Conservation (phyloP, 2,113 vertebrate species). For the Stictonetta naevosa region DNA sequence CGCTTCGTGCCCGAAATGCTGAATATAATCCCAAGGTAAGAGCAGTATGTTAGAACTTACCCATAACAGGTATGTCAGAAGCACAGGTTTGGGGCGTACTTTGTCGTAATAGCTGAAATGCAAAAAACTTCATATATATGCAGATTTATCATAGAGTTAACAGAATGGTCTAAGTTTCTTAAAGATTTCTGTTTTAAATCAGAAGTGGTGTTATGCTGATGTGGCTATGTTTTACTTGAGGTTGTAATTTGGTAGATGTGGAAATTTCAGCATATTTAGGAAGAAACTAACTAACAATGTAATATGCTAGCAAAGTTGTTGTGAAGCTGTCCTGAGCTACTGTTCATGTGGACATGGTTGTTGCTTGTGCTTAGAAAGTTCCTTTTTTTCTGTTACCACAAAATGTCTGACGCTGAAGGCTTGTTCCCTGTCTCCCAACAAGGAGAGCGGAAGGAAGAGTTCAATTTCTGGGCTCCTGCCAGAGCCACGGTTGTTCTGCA, state of each 20-base stretch:
- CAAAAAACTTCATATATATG: background rate
- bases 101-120: background rate
- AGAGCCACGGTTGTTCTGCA: background rate
- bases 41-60: background rate
- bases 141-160: background rate
- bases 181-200: background rate
- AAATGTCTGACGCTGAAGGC: background rate
- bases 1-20: constrained; percentile 97
- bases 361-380: background rate
- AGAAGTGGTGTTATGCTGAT: background rate
- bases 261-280: background rate
- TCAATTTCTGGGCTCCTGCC: background rate
- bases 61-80: background rate
- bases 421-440: background rate
- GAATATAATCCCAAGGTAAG: constrained; percentile 99
- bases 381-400: background rate
- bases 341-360: background rate
- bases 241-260: background rate
- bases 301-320: background rate
- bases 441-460: background rate
- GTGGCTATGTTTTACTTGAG: background rate
- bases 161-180: background rate
- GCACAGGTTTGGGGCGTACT: background rate
- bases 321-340: background rate
- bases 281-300: background rate